Base-by-base conservation (phyloP, 2,113 vertebrate genomes). In the Xiphophorus couchianus region DNA sequence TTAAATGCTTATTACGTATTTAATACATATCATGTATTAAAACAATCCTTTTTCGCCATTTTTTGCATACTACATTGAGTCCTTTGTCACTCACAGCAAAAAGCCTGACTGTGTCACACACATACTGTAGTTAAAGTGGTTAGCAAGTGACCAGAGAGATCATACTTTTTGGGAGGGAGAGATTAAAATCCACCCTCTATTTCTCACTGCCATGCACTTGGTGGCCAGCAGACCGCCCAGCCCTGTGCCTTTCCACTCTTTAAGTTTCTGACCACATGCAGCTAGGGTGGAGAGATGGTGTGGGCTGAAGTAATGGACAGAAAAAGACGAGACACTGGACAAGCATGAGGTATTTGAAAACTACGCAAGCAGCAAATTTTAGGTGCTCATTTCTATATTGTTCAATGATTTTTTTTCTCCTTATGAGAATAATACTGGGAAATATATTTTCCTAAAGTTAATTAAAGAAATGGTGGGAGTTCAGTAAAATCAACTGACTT, bases 71-170 rank as follows among this genome's bases (percentile, higher is more conserved):
- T 22, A n/a, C 22, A 54, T 25, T 8, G 17, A 25, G 22, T 25
- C 15, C 2, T 54, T 54, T 54, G 51, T 25, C 51, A 25, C 7
- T 54, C 22, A 51, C 48, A 9, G 51, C 5, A 54, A 54, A 54
- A 54, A 54, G 25, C 15, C 13, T n/a, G 19, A 11, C 25, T 54
- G 22, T 22, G 5, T 25, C 22, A 54, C 22, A 25, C 51, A n/a
- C 90, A 85, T 90, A 86, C 81, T 17, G 78, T 65, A 84, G 76
- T 84, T 64, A 65, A 80, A 78, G 87, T 4, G 86, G 87, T 85
- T 85, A 82, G 83, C 64, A 62, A 83, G 77, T 25, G 39, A 76
- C 83, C 74, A 69, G 84, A 67, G 72, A 82, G 65, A 54, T 86
- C 71, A 74, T 19, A 74, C 78, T 83, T 77, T 63, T 27, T n/a